These are phyloP conservation scores for Platichthys flesus DNA, from an alignment of 2,113 vertebrate species.

Conservation along the genomic window DNA sequence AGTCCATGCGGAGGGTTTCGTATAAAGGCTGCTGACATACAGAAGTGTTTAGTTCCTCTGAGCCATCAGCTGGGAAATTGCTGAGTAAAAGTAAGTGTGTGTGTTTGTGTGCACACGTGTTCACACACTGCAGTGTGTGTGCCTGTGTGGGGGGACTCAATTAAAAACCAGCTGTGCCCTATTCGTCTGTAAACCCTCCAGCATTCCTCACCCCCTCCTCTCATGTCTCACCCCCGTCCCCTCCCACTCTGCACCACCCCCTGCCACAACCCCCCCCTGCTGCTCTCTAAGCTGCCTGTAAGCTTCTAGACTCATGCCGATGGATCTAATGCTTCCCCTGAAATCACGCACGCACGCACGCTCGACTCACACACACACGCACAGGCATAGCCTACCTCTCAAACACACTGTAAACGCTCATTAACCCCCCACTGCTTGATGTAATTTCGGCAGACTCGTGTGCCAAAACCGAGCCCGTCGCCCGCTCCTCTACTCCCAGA, in stretches of 20 bases:
- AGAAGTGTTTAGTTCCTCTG: slow-evolving; percentile 68
- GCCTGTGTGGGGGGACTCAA: slow-evolving; percentile 74
- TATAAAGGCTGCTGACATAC: slow-evolving; percentile 56
- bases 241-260: slow-evolving; percentile 46
- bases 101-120: slow-evolving; percentile 17
- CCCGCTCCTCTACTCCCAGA: slow-evolving; percentile 27
- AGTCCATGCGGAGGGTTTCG: slow-evolving; percentile 31
- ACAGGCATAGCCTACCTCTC: slow-evolving; percentile 32
- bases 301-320: slow-evolving; percentile 71
- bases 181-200: slow-evolving; percentile 75
- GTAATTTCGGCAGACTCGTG: slow-evolving; percentile 68
- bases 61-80: slow-evolving; percentile 80
- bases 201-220: slow-evolving; percentile 44
- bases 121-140: slow-evolving; percentile 10
- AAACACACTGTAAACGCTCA: slow-evolving; percentile 73
- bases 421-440: slow-evolving; percentile 71
- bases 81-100: slow-evolving; percentile 73
- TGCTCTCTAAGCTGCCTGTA: slow-evolving; percentile 77
- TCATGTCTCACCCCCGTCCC: slow-evolving; percentile 51
- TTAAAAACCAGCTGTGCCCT: slow-evolving; percentile 85
- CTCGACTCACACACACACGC: background rate
- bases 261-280: slow-evolving; percentile 55
- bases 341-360: slow-evolving; percentile 51
- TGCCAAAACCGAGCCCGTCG: slow-evolving; percentile 48
- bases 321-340: slow-evolving; percentile 65